Evolutionary conservation across 2,113 vertebrate species (phyloP), one percentile per base, ranked within the genome.

Genomic region (Tragulus kanchil): DNA sequence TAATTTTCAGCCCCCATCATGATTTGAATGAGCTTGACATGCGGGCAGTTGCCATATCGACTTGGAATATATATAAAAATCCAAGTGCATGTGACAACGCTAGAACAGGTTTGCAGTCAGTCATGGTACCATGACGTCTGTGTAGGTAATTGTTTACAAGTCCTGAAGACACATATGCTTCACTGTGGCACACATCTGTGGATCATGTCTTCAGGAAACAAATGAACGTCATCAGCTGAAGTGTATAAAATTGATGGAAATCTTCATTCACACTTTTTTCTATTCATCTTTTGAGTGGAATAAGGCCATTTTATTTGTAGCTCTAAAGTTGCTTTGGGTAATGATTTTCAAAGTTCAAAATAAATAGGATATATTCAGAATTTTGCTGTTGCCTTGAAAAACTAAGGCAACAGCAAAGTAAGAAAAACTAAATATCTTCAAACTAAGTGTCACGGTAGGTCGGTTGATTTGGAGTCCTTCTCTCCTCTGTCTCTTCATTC

Each of bases 41-140:
- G 16, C 69, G 10, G 9, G 11, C 15, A 5, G 4, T 31, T 13
- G 92, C n/a, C 8, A 61, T n/a, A 69, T 59, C 7, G 65, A 11
- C 82, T 90, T 28, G 50, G 5, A 91, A 65, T 58, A 45, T n/a
- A 90, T 88, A 26, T 45, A 73, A 88, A 85, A 84, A 21, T 92
- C 28, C 75, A 50, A 62, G 25, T 82, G 17, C 48, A 45, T 8
- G 16, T 25, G 95, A 54, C 85, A 31, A 59, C 5, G 50, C 36
- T 1, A 95, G 16, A 26, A 81, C 81, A 83, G 1, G 2, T 56
- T 54, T 90, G 28, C 12, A 1, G 11, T 71, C 54, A 59, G 13
- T 85, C 54, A n/a, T 85, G 14, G 0, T 31, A 45, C 77, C 71
- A 77, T 88, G 12, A 86, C 84, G 21, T 64, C 28, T 79, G 21